Base-by-base conservation (phyloP, 2,113 vertebrate species). In the Dascyllus trimaculatus region DNA sequence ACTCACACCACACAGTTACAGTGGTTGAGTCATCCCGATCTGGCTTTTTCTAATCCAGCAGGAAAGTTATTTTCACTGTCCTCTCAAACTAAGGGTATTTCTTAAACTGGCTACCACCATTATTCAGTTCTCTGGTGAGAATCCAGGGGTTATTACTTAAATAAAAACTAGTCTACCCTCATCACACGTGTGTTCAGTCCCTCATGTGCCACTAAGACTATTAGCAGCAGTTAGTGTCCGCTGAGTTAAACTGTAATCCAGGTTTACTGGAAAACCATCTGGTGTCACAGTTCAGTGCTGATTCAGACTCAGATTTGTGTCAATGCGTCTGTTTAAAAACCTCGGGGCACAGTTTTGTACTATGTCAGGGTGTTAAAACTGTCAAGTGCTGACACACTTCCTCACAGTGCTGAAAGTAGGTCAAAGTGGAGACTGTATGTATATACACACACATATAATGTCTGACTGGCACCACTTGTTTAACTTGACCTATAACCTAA, bases 211-310 rank as follows among this genome's bases (percentile, higher is more conserved):
- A 1, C 45, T 46, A 46, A 46, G 45, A 15, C 4, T 18, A 15
- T 35, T 35, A 35, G 7, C 32, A 35, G 32, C 22, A 24, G 19
- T 61, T 72, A 10, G 38, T 40, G 38, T 54, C 53, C 25, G 35
- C 66, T 71, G 53, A 77, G 3, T 56, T n/a, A 26, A 19, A 10
- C 49, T 10, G 40, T 67, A 58, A 76, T 67, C 48, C 61, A 46
- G 59, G 75, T 52, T 29, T 2, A 19, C 45, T 18, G 18, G 29
- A 72, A 68, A 62, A 43, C 72, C 29, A 72, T 63, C 45, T 72
- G 69, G 35, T n/a, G 17, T 2, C 1, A 10, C 45, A 24, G 68
- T 10, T 35, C 9, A 35, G 32, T 10, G 19, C n/a, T 21, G 53
- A 32, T 22, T 58, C 59, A 18, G 53, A 32, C 22, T 58, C 60